Evolutionary conservation across 2,888 invertebrate genomes (phyloP), one percentile per base, ranked within the genome.

Genomic region (Sicus ferrugineus): DNA sequence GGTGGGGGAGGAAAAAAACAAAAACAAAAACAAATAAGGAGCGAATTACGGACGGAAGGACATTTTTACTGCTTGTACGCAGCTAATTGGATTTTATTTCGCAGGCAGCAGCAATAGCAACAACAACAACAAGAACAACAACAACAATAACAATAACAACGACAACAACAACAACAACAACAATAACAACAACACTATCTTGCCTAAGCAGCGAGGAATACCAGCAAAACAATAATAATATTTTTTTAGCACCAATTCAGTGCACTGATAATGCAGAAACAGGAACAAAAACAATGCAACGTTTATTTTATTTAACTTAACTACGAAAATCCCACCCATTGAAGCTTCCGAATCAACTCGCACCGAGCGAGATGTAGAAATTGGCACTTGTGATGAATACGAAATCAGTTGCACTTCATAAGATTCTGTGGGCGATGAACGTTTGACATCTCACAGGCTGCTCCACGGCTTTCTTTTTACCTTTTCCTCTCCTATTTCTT

Each of bases 381-480:
- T 80, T 80, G 82, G 79, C 81, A 80, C 82, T 81, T 81, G 79
- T 76, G 78, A 83, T 83, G 83, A 82, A 84, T 83, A 78, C 80
- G 77, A 78, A 81, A 81, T 82, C 77, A 76, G 75, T 72, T 72
- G 64, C 69, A 68, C 52, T 67, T 62, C 66, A 30, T n/a, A 9
- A 6, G 50, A 50, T 50, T 50, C 21, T n/a, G n/a, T 42, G 50
- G 9, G 19, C 9, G 23, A 48, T 34, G 38, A 34, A 11, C 11
- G 38, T 34, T 34, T n/a, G n/a, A 52, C 26, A 11, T 26, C 16
- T 16, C 30, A 30, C 31, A 56, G 26, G 56, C 28, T n/a, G 16
- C 19, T 30, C 11, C 11, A 14, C n/a, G 11, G 2, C 34, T 59
- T 30, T 16, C 21, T n/a, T 1, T 19, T 4, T 50, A 21, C 23